Base-by-base conservation (phyloP, 1,140 invertebrate species). In the Neodiprion fabricii region DNA sequence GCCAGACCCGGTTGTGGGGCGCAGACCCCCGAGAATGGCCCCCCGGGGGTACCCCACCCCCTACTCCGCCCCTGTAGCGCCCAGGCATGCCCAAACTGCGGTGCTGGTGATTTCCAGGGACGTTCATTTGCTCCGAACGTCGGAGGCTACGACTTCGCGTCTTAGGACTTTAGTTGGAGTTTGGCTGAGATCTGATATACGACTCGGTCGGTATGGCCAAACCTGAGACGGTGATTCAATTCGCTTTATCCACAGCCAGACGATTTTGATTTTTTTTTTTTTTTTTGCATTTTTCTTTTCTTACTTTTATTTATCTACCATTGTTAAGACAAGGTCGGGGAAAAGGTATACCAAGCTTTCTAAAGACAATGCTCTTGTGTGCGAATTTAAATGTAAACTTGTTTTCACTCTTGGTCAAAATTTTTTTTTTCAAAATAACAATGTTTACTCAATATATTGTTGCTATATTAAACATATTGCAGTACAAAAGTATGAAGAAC, bases 91-190 rank as follows among this genome's bases (percentile, higher is more conserved):
- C 82, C 83, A 83, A 79, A 75, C 81, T 78, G 72, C 85, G 85
- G 78, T 85, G 84, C 80, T 85, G 85, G 81, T 87, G 85, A 83
- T 79, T 84, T 76, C 84, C 84, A 74, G 80, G 79, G 77, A 82
- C 83, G 81, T 86, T 85, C 85, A 85, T 86, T 80, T 74, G 72
- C 76, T 76, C 77, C 11, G 53, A 14, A 9, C 53, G 53, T 61
- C n/a, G 53, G 53, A 61, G 53, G 53, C 53, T 61, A 61, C 67
- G 67, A 23, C 67, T 69, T 69, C 67, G 17, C 67, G 21, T 69
- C 67, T 47, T 11, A 14, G 11, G 67, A 69, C 17, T 69, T 47
- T 47, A 69, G 11, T 69, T 69, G 67, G 67, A 21, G 40, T 47
- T 69, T 47, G 67, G 67, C 67, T 23, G 67, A 69, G 40, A 23